A percentile compares a stretch with the other conserved stretches of the same genome.
These are phyloP conservation scores for Valencia hispanica DNA, from an alignment of 2,797 vertebrate genomes.

Conservation along the genomic window DNA sequence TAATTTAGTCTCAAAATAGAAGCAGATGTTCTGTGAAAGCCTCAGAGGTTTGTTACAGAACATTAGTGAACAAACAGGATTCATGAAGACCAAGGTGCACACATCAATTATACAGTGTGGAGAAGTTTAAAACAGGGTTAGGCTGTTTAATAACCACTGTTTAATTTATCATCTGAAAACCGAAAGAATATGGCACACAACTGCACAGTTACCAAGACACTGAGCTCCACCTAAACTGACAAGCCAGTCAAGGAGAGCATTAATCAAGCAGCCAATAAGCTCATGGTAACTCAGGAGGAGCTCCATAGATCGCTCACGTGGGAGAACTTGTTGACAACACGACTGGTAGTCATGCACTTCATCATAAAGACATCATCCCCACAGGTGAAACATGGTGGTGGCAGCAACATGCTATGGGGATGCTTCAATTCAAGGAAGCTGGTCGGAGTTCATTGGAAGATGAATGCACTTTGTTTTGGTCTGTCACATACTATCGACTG, in stretches of 20 bases:
- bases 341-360: not conserved
- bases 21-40: too few relatives aligned
- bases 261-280: not conserved
- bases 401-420: too few relatives aligned
- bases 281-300: not conserved
- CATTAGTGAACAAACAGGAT: too few relatives aligned
- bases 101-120: too few relatives aligned
- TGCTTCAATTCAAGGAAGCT: too few relatives aligned
- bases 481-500: too few relatives aligned
- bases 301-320: not conserved
- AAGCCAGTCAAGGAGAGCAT: not conserved
- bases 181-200: not conserved
- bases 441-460: not conserved
- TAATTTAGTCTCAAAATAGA: too few relatives aligned
- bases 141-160: not conserved
- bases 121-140: not conserved
- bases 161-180: too few relatives aligned
- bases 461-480: not conserved
- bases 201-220: too few relatives aligned
- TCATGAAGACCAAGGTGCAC: too few relatives aligned
- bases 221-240: not conserved
- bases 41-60: too few relatives aligned
- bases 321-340: not conserved
- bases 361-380: too few relatives aligned
- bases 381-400: not conserved